Conservation (phyloP, 1,140 invertebrate species). For the Atta texana region DNA sequence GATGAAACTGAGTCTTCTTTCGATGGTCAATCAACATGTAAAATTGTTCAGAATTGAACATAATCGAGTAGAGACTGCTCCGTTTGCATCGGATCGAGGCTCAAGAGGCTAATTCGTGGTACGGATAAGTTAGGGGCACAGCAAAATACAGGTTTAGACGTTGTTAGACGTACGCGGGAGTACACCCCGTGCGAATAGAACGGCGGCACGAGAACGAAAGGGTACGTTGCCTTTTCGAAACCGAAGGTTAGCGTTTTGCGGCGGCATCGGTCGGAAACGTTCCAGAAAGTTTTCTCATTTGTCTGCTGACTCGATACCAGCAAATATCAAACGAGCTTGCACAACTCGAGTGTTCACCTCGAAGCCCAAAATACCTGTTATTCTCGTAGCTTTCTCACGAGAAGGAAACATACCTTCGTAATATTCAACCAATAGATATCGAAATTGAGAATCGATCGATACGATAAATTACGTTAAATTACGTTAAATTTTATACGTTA, state of each 20-base stretch:
- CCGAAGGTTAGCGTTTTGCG: slow-evolving; percentile 43
- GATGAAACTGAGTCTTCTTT: neutral
- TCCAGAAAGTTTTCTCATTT: slow-evolving; percentile 78
- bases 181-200: slow-evolving; percentile 45
- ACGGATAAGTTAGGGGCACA: slow-evolving; percentile 46
- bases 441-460: neutral
- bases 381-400: neutral
- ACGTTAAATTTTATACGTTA: neutral
- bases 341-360: slow-evolving; percentile 52
- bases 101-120: slow-evolving; percentile 54
- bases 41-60: slow-evolving; percentile 15
- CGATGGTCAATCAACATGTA: neutral
- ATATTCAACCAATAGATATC: neutral
- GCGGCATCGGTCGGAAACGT: slow-evolving; percentile 62
- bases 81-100: slow-evolving; percentile 43
- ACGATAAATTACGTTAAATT: neutral
- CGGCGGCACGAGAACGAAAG: slow-evolving; percentile 57
- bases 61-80: slow-evolving; percentile 53
- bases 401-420: neutral
- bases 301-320: slow-evolving; percentile 72
- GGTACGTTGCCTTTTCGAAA: slow-evolving; percentile 58
- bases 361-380: slow-evolving; percentile 40
- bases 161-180: slow-evolving; percentile 40
- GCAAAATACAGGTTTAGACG: slow-evolving; percentile 48
- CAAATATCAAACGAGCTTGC: slow-evolving; percentile 61